phyloP scores from a whole-genome alignment of 1,140 invertebrate species.

The Plutomurus gul region DNA sequence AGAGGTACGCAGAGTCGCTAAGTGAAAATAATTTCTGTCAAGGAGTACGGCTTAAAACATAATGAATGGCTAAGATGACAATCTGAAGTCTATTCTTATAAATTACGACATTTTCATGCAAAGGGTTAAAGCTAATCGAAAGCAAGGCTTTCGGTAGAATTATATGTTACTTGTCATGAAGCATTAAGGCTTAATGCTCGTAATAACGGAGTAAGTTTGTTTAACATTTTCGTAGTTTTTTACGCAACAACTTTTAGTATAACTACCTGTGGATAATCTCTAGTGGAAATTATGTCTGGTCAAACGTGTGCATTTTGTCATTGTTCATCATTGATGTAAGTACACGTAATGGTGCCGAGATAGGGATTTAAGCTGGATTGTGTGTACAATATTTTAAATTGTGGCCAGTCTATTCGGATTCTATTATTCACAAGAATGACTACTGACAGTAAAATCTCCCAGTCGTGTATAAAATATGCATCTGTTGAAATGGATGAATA shows the following conservation, averaged over 20 bases:
- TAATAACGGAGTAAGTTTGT: background rate
- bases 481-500: conserved; percentile 4
- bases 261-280: background rate
- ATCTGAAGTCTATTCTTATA: conserved; percentile 1
- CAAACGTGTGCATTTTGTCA: background rate
- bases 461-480: background rate
- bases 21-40: background rate
- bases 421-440: too few species aligned
- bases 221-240: background rate
- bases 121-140: background rate
- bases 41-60: background rate
- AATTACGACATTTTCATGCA: background rate
- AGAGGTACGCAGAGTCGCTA: background rate
- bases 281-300: background rate
- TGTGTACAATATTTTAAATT: background rate
- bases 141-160: background rate
- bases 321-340: background rate
- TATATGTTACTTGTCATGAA: background rate
- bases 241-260: background rate
- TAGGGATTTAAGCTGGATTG: background rate
- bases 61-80: background rate
- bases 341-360: background rate
- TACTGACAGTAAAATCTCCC: background rate
- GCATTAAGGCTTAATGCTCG: background rate
- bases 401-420: background rate